phyloP scores from a whole-genome alignment of 2,113 vertebrate genomes.

The Clinocottus analis region DNA sequence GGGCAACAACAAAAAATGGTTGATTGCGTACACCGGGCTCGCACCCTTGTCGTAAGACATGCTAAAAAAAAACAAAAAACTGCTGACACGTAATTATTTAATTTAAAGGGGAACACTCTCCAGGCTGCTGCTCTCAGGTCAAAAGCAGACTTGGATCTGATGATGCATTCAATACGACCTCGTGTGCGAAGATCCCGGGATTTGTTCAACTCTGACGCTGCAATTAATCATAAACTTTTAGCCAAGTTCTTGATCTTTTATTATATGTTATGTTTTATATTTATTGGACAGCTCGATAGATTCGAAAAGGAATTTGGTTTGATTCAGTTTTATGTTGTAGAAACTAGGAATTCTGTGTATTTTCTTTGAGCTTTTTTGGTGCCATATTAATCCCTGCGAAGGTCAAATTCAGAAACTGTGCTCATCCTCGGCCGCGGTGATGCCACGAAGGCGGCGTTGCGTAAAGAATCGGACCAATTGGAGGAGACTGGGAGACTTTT shows the following conservation, averaged over 20 bases:
- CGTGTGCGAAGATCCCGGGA: neutral
- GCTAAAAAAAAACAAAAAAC: conserved; percentile 36
- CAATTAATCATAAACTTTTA: neutral
- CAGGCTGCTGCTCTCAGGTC: conserved; percentile 3
- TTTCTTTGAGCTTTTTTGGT: neutral
- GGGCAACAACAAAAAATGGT: neutral
- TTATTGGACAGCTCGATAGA: neutral
- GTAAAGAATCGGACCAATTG: neutral
- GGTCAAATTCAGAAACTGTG: no score
- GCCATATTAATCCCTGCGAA: neutral
- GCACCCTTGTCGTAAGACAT: no score
- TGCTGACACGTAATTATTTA: conserved; percentile 13
- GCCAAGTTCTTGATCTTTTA: neutral
- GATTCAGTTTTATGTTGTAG: conserved; percentile 1
- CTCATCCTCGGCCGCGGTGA: no score
- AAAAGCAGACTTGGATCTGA: neutral
- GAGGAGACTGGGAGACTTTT: neutral
- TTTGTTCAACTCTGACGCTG: neutral
- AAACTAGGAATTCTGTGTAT: neutral
- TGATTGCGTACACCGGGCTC: neutral
- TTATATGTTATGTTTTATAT: neutral
- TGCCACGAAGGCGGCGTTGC: no score
- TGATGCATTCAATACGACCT: conserved; percentile 1
- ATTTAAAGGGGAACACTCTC: conserved; percentile 18
- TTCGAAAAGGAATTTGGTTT: neutral